These are phyloP conservation scores for Malacoctenus gilli DNA, from an alignment of 2,797 vertebrate genomes.

Conservation along the genomic window DNA sequence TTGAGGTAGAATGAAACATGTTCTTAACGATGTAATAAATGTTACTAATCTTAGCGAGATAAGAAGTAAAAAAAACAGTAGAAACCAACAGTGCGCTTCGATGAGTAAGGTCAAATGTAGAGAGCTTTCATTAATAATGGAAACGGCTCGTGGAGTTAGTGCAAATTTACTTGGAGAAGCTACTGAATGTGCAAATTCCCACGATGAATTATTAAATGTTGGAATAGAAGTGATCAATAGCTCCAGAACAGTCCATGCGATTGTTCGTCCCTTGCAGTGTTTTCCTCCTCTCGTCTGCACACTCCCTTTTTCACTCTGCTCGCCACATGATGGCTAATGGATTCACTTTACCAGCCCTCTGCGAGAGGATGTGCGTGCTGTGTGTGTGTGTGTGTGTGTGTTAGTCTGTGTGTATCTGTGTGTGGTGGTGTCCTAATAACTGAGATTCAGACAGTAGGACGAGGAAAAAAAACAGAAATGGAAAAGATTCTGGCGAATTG, in stretches of 20 bases:
- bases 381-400: background rate
- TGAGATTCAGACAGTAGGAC: background rate
- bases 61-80: no score
- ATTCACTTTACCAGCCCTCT: conserved; percentile 23
- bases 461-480: background rate
- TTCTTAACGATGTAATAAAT: no score
- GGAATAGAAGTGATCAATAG: conserved; percentile 12
- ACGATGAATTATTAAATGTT: no score
- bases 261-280: conserved; percentile 4
- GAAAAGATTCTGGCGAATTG: background rate
- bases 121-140: no score
- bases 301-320: conserved; percentile 43
- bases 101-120: no score
- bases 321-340: conserved; percentile 44
- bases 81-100: no score
- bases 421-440: background rate
- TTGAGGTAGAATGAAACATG: no score
- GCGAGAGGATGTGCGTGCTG: background rate
- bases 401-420: background rate
- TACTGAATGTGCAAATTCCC: no score
- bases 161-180: no score
- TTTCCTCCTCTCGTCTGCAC: conserved; percentile 17
- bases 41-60: no score
- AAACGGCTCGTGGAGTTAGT: no score
- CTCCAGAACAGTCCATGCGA: background rate